Conservation (phyloP, 2,888 invertebrate species). For the Theretra japonica region DNA sequence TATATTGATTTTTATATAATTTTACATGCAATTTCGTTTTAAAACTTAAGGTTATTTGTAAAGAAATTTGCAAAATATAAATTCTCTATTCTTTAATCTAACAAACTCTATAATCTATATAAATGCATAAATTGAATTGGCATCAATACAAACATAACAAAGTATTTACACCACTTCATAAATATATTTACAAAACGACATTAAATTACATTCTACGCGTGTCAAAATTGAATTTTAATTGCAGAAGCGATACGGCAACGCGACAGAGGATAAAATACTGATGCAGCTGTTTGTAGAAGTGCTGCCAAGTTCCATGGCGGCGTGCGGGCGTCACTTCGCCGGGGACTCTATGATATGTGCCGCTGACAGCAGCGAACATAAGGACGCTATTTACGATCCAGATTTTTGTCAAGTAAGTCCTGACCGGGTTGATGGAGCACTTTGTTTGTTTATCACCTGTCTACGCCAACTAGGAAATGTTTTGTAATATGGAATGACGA, state of each 20-base stretch:
- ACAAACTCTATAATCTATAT: too few species aligned
- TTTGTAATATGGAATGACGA: background rate
- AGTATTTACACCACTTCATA: background rate
- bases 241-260: constrained; percentile 52
- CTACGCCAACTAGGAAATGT: background rate
- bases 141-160: too few species aligned
- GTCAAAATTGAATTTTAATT: constrained; percentile 31
- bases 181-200: background rate
- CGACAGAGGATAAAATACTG: constrained; percentile 56
- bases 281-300: constrained; percentile 62
- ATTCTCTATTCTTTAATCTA: too few species aligned
- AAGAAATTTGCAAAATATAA: too few species aligned
- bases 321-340: constrained; percentile 62
- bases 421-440: background rate
- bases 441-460: constrained; percentile 10
- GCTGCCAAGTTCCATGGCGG: constrained; percentile 48
- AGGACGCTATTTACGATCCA: constrained; percentile 46
- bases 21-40: too few species aligned
- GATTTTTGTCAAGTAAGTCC: constrained; percentile 64
- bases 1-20: too few species aligned
- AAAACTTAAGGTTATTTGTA: too few species aligned
- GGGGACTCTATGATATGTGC: constrained; percentile 66
- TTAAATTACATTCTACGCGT: background rate
- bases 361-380: constrained; percentile 54
- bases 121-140: too few species aligned